These are phyloP conservation scores for Palythoa caribaeorum DNA, from an alignment of 92 coral and sea anemone genomes.

Conservation along the genomic window DNA sequence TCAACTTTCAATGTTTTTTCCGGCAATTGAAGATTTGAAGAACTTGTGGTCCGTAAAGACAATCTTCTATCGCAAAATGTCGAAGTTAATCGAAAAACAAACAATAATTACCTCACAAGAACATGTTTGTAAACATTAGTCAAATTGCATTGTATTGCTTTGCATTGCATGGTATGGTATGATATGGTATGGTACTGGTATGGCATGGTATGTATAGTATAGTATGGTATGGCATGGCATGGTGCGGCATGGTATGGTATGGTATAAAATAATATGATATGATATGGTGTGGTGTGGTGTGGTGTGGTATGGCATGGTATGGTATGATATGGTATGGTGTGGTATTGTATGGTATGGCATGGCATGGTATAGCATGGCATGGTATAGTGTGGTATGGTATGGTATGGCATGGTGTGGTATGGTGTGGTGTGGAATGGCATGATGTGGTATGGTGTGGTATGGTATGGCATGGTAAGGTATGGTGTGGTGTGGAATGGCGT, in stretches of 20 bases:
- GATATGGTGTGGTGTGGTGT: constrained; percentile 10
- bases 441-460: constrained; percentile 20
- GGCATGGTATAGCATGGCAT: constrained; percentile 21
- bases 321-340: constrained; percentile 24
- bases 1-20: too few species aligned
- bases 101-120: too few species aligned
- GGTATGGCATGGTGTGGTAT: constrained; percentile 23
- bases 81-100: too few species aligned
- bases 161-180: not conserved
- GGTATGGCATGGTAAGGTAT: constrained; percentile 38
- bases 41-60: too few species aligned
- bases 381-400: constrained; percentile 21
- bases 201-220: not conserved
- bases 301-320: constrained; percentile 3
- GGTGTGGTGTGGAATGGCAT: constrained; percentile 33
- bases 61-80: too few species aligned
- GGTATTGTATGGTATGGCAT: constrained; percentile 20
- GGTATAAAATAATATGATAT: constrained; percentile 5
- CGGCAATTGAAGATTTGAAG: too few species aligned
- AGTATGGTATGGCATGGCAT: constrained; percentile 4
- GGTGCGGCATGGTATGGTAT: constrained; percentile 26
- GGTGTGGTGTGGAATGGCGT: constrained; percentile 26
- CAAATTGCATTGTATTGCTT: too few species aligned
- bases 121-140: too few species aligned
- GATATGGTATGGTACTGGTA: not conserved